Evolutionary conservation across 2,888 invertebrate species (phyloP).

Genomic region (Cosmia pyralina): DNA sequence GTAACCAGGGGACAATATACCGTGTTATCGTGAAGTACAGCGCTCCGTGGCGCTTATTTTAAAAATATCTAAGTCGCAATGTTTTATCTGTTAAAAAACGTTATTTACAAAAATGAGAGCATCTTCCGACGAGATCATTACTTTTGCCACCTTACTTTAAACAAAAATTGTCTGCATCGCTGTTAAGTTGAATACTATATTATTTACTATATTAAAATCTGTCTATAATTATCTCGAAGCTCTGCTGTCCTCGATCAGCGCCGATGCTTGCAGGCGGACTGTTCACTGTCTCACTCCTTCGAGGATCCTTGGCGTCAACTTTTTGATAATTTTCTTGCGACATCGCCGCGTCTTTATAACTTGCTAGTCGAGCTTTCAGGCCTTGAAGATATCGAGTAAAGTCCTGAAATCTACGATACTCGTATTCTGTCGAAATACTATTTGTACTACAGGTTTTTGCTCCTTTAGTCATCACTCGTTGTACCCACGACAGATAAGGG

Average conservation of each 20-base stretch:
- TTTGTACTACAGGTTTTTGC: not conserved
- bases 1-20: not conserved
- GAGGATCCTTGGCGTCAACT: not conserved
- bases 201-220: conserved; percentile 5
- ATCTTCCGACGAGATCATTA: not conserved
- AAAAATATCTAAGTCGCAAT: not conserved
- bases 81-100: not conserved
- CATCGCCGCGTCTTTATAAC: not conserved
- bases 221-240: not conserved
- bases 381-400: not conserved
- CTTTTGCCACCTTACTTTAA: not conserved
- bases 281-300: not conserved
- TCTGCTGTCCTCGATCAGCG: not conserved
- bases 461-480: not conserved
- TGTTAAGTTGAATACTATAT: not conserved
- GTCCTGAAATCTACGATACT: not conserved
- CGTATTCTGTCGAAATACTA: not conserved
- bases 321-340: conserved; percentile 1
- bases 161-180: not conserved
- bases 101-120: not conserved
- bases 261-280: not conserved
- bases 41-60: not conserved
- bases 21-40: not conserved
- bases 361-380: not conserved
- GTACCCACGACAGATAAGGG: conserved; percentile 44